A percentile compares a stretch with the other conserved stretches of the same genome.
Evolutionary conservation across 2,797 vertebrate species (phyloP).

Genomic region (Platyrinchus mystaceus): DNA sequence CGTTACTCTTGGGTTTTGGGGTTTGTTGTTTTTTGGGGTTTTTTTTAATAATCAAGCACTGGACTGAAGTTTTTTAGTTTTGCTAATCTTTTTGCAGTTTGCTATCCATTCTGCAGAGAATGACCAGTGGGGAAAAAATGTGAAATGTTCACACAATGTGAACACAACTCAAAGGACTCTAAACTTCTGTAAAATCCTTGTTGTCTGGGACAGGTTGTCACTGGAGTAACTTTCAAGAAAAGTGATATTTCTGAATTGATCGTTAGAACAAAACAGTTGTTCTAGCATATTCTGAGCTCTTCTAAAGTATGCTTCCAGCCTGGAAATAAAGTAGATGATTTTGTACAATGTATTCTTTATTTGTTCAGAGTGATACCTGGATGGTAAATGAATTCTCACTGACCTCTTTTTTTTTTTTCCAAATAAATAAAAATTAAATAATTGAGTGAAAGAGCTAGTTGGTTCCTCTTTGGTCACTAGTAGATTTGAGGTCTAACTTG

Average conservation of each 20-base stretch:
- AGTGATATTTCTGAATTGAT: neutral
- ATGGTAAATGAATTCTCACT: neutral
- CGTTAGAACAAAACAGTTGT: neutral
- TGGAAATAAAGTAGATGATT: neutral
- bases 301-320: neutral
- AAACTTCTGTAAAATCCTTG: neutral
- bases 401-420: neutral
- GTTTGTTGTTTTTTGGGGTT: too few relatives aligned
- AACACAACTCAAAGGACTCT: neutral
- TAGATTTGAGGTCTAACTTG: neutral
- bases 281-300: neutral
- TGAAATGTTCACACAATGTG: neutral
- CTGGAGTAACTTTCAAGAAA: neutral
- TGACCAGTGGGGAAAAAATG: neutral
- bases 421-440: neutral
- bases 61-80: neutral
- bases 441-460: neutral
- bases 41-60: neutral
- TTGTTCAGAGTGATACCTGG: neutral
- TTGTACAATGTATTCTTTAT: neutral
- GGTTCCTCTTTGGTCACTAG: neutral
- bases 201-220: neutral
- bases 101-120: neutral
- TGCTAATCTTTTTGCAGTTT: neutral
- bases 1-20: neutral